These are phyloP conservation scores for Spodoptera picta DNA, from an alignment of 2,888 invertebrate genomes.

Conservation along the genomic window DNA sequence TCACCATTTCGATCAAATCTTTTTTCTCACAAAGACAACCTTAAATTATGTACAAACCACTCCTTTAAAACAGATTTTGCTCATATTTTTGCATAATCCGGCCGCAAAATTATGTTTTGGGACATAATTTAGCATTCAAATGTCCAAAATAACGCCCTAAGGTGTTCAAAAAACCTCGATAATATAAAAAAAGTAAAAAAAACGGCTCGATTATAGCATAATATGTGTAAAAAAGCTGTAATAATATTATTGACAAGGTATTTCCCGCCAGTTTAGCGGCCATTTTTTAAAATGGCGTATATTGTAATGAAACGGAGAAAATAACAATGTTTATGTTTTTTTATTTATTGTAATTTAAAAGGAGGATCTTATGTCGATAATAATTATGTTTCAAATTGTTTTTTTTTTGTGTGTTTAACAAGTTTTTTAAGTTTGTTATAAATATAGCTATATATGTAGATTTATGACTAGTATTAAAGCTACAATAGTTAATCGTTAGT, in stretches of 20 bases:
- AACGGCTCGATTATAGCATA: conserved; percentile 41
- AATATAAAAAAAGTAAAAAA: conserved; percentile 27
- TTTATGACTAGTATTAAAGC: no score
- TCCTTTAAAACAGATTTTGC: conserved; percentile 17
- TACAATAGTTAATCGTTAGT: no score
- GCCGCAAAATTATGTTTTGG: conserved; percentile 27
- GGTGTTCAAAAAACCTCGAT: conserved; percentile 28
- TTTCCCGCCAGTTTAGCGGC: conserved; percentile 26
- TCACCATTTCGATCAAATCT: no score
- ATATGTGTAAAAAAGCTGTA: conserved; percentile 49
- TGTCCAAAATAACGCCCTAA: conserved; percentile 28
- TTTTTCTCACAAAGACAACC: background rate
- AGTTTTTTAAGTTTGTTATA: no score
- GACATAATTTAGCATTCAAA: conserved; percentile 30
- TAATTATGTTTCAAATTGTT: conserved; percentile 8
- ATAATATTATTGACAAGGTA: conserved; percentile 46
- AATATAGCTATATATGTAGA: no score
- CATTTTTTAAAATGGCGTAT: conserved; percentile 52
- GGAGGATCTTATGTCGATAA: no score
- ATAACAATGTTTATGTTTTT: conserved; percentile 30
- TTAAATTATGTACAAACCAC: conserved; percentile 10
- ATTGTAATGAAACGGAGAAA: conserved; percentile 38
- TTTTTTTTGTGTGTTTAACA: background rate
- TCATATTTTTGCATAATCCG: conserved; percentile 35
- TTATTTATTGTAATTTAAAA: conserved; percentile 4